A percentile compares a stretch with the other conserved stretches of the same genome.
Evolutionary conservation across 1,140 invertebrate genomes (phyloP).

Genomic region (Formica selysi): DNA sequence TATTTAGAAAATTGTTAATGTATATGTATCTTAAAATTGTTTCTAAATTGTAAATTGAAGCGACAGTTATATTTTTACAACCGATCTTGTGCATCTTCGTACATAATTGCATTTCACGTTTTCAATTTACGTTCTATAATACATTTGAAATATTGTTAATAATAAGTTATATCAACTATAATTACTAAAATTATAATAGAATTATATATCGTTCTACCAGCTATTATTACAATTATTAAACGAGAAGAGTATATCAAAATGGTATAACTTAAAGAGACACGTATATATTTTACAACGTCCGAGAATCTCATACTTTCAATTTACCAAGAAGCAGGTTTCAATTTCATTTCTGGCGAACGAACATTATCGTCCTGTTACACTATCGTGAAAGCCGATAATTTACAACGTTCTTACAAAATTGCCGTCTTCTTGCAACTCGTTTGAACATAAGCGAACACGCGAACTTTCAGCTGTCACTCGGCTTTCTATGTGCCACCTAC

Average conservation of each 20-base stretch:
- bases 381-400: constrained; percentile 55
- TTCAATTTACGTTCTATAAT: background rate
- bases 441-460: constrained; percentile 27
- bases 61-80: background rate
- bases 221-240: background rate
- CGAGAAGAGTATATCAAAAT: background rate
- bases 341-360: constrained; percentile 6
- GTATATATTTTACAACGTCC: background rate
- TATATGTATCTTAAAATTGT: background rate
- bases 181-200: background rate
- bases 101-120: background rate
- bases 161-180: background rate
- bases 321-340: constrained; percentile 9
- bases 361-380: constrained; percentile 22
- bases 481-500: constrained; percentile 60
- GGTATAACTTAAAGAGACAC: background rate
- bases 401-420: constrained; percentile 42
- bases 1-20: background rate
- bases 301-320: constrained; percentile 37
- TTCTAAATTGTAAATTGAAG: background rate
- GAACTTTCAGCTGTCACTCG: constrained; percentile 65
- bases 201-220: background rate
- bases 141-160: background rate
- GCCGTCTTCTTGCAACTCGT: constrained; percentile 21
- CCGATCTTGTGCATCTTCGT: background rate